Evolutionary conservation across 2,113 vertebrate species (phyloP).

Genomic region (Colius striatus): DNA sequence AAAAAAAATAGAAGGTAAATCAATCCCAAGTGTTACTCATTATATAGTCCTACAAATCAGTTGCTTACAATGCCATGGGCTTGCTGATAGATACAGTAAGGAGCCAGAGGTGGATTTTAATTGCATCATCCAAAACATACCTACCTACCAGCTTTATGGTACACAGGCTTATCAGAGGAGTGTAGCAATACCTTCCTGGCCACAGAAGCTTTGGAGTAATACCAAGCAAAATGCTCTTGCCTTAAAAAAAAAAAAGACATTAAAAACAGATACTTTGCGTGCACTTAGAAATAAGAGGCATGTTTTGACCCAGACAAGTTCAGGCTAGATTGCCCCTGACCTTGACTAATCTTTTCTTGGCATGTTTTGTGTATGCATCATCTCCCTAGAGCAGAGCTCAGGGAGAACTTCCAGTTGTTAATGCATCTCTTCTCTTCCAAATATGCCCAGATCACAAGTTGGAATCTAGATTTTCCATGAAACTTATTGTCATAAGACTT

Average conservation of each 20-base stretch:
- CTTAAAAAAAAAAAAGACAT: conserved; percentile 14
- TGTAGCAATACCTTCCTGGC: background rate
- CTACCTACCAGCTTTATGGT: background rate
- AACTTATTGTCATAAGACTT: background rate
- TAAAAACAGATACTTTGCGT: background rate
- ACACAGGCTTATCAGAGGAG: background rate
- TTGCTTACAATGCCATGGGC: background rate
- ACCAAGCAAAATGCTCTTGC: background rate
- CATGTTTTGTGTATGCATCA: background rate
- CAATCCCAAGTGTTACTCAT: background rate
- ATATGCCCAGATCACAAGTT: background rate
- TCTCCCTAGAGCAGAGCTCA: conserved; percentile 13
- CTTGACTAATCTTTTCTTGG: conserved; percentile 43
- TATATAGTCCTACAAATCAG: background rate
- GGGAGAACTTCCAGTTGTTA: background rate
- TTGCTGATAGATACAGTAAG: background rate
- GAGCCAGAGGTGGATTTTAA: background rate
- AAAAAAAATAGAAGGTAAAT: background rate
- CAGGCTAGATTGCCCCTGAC: conserved; percentile 24
- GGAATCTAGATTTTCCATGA: background rate
- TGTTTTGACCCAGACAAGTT: conserved; percentile 44
- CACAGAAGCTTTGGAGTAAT: background rate
- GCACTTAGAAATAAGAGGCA: background rate
- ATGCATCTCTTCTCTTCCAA: background rate
- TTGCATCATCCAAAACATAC: background rate